Percentiles rank a stretch among this genome's conserved stretches.
Conservation (phyloP, 2,113 vertebrate species). For the Triplophysa siluroides region DNA sequence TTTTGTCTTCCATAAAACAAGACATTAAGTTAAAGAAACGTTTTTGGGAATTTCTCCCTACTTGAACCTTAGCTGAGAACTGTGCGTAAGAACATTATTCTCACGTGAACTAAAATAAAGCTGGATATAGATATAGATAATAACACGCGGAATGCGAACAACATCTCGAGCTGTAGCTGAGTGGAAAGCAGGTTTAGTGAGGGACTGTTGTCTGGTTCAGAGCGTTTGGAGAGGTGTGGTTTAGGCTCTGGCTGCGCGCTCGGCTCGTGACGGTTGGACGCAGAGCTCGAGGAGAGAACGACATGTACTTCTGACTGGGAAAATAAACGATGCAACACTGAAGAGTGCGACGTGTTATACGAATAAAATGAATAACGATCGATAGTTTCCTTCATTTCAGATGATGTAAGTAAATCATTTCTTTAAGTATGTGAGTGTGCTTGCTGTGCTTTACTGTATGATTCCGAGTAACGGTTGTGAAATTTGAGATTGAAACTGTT, state of each 20-base stretch:
- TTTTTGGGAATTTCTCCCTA: no score
- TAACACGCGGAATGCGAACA: background rate
- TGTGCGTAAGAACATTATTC: no score
- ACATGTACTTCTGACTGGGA: background rate
- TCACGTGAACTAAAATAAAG: background rate
- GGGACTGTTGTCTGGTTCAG: background rate
- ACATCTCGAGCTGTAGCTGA: no score
- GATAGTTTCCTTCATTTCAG: background rate
- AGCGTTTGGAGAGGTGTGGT: constrained; percentile 19
- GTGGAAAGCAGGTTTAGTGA: background rate
- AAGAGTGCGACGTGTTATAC: background rate
- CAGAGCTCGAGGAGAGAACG: background rate
- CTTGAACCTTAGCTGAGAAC: no score
- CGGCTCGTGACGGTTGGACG: background rate
- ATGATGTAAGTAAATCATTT: background rate
- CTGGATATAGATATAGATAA: background rate
- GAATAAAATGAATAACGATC: background rate
- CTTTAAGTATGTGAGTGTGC: background rate
- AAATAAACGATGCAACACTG: background rate
- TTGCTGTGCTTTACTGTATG: background rate
- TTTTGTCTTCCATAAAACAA: no score
- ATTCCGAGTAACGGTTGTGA: background rate
- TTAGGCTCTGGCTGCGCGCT: background rate
- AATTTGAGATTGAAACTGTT: background rate
- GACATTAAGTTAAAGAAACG: no score